Evolutionary conservation across 1,140 invertebrate species (phyloP), one percentile per base, ranked within the genome.

Genomic region (Achatina immaculata): DNA sequence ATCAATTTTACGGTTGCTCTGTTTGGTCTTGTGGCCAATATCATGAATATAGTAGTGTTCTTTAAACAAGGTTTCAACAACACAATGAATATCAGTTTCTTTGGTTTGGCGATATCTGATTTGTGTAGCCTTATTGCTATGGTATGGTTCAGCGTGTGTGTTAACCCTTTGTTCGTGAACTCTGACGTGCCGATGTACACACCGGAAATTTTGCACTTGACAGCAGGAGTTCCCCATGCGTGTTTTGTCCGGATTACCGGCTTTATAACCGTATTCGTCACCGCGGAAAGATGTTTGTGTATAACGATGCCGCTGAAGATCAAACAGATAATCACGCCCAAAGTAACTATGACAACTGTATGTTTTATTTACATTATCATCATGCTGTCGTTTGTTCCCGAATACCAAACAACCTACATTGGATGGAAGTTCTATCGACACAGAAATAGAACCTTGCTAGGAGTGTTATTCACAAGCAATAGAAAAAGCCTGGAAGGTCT

Each of bases 271-370:
- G 40, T 48, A 7, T 69, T 69, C 31, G 36, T 69, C 7, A 38
- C 66, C 4, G 34, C 40, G 19, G 66, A 69, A 69, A 69, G 71
- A 45, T 73, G 71, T 43, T 16, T 73, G 40, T 73, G 71, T 48
- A 48, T 73, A 31, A 31, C 28, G 7, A 14, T 45, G 16, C 71
- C 71, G 4, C 42, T 73, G 7, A 73, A 73, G 28, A 42, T 73
- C 40, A 73, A 48, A 31, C 11, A 31, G 24, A 14, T 73, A 1
- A 73, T 73, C 42, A 73, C 71, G 2, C 38, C 71, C 9, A 43
- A 16, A 11, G 6, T 7, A 45, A 45, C 71, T 11, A 73, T 21
- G 31, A 19, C 16, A n/a, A 31, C 28, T 45, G 24, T 73, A 14
- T 45, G 31, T 48, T 6, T 31, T 21, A 45, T 73, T 42, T 73